These are phyloP conservation scores for Aptenodytes patagonicus DNA, from an alignment of 2,113 vertebrate species.

Conservation along the genomic window DNA sequence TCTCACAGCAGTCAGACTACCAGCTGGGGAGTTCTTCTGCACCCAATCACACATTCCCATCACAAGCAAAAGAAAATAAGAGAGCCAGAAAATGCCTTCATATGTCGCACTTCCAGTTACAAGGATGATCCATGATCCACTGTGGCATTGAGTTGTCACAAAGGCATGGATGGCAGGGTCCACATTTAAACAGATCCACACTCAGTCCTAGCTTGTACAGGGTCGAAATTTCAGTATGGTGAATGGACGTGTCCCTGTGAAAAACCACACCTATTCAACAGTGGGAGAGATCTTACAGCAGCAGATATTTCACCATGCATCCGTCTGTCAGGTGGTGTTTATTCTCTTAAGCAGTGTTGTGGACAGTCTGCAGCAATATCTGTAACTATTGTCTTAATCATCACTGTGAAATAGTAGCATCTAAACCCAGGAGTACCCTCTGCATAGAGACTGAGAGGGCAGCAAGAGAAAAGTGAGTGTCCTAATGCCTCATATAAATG, in stretches of 20 bases:
- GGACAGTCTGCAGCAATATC: not conserved
- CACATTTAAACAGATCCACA: not conserved
- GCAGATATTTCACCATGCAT: not conserved
- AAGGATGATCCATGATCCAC: not conserved
- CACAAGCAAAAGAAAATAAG: not conserved
- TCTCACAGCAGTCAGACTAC: not conserved
- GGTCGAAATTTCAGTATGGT: not conserved
- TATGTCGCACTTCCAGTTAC: not conserved
- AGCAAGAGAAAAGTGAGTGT: not conserved
- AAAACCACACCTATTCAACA: not conserved
- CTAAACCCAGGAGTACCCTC: not conserved
- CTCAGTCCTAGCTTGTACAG: not conserved
- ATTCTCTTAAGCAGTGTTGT: not conserved
- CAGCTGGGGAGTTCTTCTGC: not conserved
- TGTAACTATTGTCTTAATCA: not conserved
- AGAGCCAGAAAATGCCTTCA: not conserved
- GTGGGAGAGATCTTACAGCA: accelerated
- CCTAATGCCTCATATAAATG: not conserved
- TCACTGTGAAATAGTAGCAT: not conserved
- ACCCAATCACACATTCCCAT: not conserved
- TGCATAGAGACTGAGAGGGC: not conserved
- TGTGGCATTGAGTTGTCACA: not conserved
- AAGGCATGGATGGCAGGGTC: not conserved
- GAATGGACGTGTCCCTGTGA: not conserved
- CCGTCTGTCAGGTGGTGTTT: not conserved